A percentile compares a stretch with the other conserved stretches of the same genome.
These are phyloP conservation scores for Stichodactyla mertensii DNA, from an alignment of 64 coral and sea anemone genomes.

Conservation along the genomic window DNA sequence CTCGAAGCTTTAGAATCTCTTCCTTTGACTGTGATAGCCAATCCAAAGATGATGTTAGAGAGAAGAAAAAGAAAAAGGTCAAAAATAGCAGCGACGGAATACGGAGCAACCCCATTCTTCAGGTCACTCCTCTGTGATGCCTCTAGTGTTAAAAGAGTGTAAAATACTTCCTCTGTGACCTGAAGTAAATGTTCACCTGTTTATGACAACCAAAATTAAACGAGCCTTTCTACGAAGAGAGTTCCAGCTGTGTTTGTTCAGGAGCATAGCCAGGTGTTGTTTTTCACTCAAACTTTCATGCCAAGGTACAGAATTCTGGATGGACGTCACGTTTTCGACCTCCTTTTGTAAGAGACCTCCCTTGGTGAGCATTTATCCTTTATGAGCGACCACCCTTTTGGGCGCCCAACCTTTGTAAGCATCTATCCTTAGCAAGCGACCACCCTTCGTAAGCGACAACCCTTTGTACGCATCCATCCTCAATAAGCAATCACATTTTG, in stretches of 20 bases:
- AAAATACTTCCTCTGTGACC: neutral
- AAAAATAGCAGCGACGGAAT: neutral
- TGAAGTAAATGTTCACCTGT: neutral
- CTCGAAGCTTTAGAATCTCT: constrained; percentile 48
- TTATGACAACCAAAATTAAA: neutral
- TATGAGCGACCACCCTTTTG: no score
- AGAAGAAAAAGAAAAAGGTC: neutral
- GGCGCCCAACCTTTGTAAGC: no score
- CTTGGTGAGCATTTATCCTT: no score
- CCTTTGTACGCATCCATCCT: no score
- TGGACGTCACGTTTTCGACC: neutral
- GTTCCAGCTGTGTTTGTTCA: neutral
- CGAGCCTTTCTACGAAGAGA: neutral
- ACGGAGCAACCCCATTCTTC: neutral
- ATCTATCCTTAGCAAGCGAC: no score
- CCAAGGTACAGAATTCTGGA: neutral
- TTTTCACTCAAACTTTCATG: neutral
- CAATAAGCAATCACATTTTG: no score
- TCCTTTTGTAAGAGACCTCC: no score
- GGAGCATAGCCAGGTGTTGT: neutral
- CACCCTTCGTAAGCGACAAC: no score
- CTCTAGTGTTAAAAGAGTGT: neutral
- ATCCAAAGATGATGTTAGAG: neutral
- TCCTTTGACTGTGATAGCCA: constrained; percentile 53
- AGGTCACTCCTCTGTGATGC: neutral